Evolutionary conservation across 2,888 invertebrate genomes (phyloP).

Genomic region (Leptura quadrifasciata): DNA sequence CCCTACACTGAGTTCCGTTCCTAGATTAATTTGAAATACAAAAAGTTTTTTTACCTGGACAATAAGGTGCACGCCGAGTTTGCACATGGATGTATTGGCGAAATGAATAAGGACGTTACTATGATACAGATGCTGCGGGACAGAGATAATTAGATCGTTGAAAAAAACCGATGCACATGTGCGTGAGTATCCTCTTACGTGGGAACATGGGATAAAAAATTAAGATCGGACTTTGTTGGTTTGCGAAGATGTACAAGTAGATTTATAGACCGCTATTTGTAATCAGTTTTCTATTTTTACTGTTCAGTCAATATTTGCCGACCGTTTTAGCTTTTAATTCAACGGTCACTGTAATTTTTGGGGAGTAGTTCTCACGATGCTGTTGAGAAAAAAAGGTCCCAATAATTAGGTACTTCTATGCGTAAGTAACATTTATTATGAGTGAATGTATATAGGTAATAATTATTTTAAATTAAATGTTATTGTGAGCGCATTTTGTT

Average conservation of each 20-base stretch:
- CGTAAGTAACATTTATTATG: too few species aligned
- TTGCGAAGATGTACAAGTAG: slow-evolving; percentile 56
- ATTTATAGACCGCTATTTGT: slow-evolving; percentile 64
- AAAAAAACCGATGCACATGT: slow-evolving; percentile 69
- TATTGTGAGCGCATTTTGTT: too few species aligned
- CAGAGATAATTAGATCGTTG: slow-evolving; percentile 58
- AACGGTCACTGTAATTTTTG: slow-evolving; percentile 2
- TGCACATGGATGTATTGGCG: slow-evolving; percentile 67
- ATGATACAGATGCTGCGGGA: slow-evolving; percentile 52
- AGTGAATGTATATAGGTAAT: too few species aligned
- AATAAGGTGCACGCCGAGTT: slow-evolving; percentile 72
- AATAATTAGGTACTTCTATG: background rate
- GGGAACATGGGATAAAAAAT: slow-evolving; percentile 67
- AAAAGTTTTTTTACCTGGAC: slow-evolving; percentile 70
- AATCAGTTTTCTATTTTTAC: slow-evolving; percentile 64
- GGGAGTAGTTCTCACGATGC: slow-evolving; percentile 30
- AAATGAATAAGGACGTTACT: slow-evolving; percentile 53
- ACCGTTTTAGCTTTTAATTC: slow-evolving; percentile 30
- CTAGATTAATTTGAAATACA: slow-evolving; percentile 72
- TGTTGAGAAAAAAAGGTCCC: background rate
- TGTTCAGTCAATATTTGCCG: slow-evolving; percentile 71
- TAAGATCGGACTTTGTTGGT: slow-evolving; percentile 57
- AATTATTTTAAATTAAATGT: too few species aligned
- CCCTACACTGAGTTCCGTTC: slow-evolving; percentile 74
- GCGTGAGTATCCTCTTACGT: slow-evolving; percentile 70